phyloP scores from a whole-genome alignment of 1,140 invertebrate species.

The Lasioglossum baleicum region DNA sequence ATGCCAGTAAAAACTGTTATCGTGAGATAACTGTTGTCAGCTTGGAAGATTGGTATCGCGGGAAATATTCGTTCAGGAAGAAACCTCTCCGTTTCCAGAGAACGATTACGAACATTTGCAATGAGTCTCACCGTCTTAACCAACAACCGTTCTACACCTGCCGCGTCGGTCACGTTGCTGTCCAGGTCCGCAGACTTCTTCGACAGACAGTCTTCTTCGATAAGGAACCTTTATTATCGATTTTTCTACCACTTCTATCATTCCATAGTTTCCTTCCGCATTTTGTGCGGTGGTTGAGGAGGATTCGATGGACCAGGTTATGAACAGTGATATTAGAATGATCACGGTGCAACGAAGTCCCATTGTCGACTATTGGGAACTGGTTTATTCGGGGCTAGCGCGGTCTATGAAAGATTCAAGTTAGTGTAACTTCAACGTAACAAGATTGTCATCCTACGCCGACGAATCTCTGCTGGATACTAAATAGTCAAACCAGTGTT shows the following conservation, averaged over 20 bases:
- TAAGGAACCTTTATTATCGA: constrained; percentile 66
- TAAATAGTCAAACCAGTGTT: background rate
- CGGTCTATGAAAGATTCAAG: background rate
- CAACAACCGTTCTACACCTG: constrained; percentile 58
- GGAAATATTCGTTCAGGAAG: too few relatives aligned
- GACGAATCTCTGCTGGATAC: background rate
- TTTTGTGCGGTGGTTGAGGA: too few relatives aligned
- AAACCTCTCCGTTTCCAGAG: background rate
- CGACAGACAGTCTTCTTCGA: constrained; percentile 43
- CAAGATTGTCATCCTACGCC: too few relatives aligned
- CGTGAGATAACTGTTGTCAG: background rate
- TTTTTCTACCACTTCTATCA: constrained; percentile 19
- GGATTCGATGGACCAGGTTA: constrained; percentile 44
- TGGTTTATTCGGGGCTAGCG: background rate
- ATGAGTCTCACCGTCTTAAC: too few relatives aligned
- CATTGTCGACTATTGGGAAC: constrained; percentile 16
- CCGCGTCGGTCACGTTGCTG: constrained; percentile 65
- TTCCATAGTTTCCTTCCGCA: too few relatives aligned
- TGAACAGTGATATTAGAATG: constrained; percentile 29
- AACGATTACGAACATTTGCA: too few relatives aligned
- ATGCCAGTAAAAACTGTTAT: constrained; percentile 15
- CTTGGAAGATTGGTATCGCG: background rate
- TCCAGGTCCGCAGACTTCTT: constrained; percentile 60
- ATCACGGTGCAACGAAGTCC: constrained; percentile 34
- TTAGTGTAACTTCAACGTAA: background rate